Evolutionary conservation across 2,888 invertebrate genomes (phyloP), one percentile per base, ranked within the genome.

Genomic region (Griposia aprilina): DNA sequence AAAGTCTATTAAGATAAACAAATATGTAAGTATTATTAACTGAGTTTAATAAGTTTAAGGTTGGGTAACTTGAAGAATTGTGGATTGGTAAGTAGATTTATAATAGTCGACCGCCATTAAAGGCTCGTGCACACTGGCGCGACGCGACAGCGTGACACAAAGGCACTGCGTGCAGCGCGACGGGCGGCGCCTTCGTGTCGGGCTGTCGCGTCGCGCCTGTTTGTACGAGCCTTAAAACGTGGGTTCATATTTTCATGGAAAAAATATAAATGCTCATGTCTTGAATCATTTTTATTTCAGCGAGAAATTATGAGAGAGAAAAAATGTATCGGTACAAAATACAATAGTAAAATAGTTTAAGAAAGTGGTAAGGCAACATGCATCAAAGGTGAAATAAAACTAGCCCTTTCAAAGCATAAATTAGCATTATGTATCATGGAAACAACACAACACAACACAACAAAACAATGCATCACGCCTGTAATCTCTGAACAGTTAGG

Each of bases 1-100:
- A 83, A 76, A 75, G 74, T 65, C 66, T 74, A 87, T 87, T 81
- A 74, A 82, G 77, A 82, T 82, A 78, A 71, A 74, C n/a, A 79
- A 79, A 26, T 0, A 72, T 57, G 65, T 48, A 72, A 50, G 65
- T 48, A 10, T 57, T 20, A 41, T 66, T 52, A 68, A 67, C 67
- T 30, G 36, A 23, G 30, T 76, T 74, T 74, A 68, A 48, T 75
- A 65, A 65, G n/a, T 72, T 45, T 26, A 30, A 36, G 30, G 7
- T 57, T 50, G 23, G 23, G 48, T 23, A 50, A 26, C 67, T 67
- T 67, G 23, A 48, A 26, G 30, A 26, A 67, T 71, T 68, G 45
- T 57, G 36, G 11, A 59, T 66, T 11, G 26, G 17, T 23, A 50
- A 71, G 48, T 45, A 13, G 10, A 36, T 77, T 77, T 52, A 45